Evolutionary conservation across 2,888 invertebrate species (phyloP).

Genomic region (Drosophila siamana): DNA sequence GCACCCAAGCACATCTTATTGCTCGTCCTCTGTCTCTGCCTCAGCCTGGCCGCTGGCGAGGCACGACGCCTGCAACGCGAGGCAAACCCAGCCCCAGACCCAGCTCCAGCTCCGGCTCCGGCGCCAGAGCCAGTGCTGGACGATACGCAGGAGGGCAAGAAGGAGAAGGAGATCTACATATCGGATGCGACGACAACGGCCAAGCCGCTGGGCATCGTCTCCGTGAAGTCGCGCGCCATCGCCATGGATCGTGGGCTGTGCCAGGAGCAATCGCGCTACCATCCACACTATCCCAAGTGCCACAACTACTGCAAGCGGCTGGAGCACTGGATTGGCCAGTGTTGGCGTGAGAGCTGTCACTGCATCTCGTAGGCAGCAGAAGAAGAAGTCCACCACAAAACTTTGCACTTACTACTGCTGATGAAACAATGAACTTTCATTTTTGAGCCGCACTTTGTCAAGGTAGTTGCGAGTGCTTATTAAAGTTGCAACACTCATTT

Average conservation of each 20-base stretch:
- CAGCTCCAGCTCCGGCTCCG: not conserved
- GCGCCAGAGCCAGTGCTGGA: not conserved
- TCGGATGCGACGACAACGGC: constrained; percentile 40
- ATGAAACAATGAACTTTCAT: not conserved
- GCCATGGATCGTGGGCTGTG: constrained; percentile 81
- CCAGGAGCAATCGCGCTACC: constrained; percentile 73
- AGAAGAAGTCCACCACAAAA: not conserved
- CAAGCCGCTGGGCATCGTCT: constrained; percentile 58
- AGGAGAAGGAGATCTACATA: constrained; percentile 16
- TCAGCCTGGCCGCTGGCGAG: not conserved
- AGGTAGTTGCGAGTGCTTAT: constrained; percentile 29
- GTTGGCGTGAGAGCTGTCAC: constrained; percentile 81
- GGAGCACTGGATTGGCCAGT: constrained; percentile 84
- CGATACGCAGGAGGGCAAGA: constrained; percentile 11
- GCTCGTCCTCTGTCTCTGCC: constrained; percentile 25
- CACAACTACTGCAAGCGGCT: constrained; percentile 81
- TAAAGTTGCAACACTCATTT: constrained; percentile 38
- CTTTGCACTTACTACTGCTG: constrained; percentile 40
- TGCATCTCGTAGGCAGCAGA: constrained; percentile 74
- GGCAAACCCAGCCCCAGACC: constrained; percentile 31
- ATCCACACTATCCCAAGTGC: constrained; percentile 82
- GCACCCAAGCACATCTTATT: constrained; percentile 14
- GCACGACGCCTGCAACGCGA: constrained; percentile 33
- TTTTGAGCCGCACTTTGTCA: constrained; percentile 2
- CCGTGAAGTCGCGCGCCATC: constrained; percentile 82